Conservation (phyloP, 2,113 vertebrate species). For the Pituophis catenifer region DNA sequence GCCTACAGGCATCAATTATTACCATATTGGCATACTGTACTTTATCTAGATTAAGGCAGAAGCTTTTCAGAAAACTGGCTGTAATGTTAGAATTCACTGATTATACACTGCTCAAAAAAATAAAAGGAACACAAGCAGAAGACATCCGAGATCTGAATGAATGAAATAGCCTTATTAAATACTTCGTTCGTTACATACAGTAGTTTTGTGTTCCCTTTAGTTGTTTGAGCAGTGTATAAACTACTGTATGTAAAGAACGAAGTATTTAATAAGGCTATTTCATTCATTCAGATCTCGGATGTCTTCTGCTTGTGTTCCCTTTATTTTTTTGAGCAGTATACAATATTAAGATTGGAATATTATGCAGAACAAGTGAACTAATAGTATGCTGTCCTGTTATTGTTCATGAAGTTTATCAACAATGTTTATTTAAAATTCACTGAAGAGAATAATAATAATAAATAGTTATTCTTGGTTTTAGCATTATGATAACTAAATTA, state of each 20-base stretch:
- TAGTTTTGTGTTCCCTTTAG: no score
- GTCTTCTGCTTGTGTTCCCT: no score
- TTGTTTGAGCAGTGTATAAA: no score
- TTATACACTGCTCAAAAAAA: no score
- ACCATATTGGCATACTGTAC: background rate
- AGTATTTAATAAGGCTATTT: no score
- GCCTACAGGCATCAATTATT: background rate
- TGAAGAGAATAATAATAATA: background rate
- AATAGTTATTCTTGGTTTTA: background rate
- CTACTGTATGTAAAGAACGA: no score
- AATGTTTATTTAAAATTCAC: background rate
- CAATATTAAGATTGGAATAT: background rate
- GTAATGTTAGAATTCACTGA: background rate
- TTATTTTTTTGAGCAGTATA: no score
- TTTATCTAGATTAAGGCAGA: background rate
- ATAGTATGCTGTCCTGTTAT: background rate
- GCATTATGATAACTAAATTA: background rate
- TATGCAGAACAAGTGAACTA: background rate
- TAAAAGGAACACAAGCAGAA: no score
- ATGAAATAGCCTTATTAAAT: no score
- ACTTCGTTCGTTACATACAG: no score
- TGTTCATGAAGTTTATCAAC: background rate
- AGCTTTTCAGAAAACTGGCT: background rate
- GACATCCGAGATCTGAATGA: no score
- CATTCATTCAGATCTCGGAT: no score